Percentiles rank a stretch among this genome's conserved stretches.
These are phyloP conservation scores for Euborellia annulipes DNA, from an alignment of 1,140 invertebrate genomes.

Conservation along the genomic window DNA sequence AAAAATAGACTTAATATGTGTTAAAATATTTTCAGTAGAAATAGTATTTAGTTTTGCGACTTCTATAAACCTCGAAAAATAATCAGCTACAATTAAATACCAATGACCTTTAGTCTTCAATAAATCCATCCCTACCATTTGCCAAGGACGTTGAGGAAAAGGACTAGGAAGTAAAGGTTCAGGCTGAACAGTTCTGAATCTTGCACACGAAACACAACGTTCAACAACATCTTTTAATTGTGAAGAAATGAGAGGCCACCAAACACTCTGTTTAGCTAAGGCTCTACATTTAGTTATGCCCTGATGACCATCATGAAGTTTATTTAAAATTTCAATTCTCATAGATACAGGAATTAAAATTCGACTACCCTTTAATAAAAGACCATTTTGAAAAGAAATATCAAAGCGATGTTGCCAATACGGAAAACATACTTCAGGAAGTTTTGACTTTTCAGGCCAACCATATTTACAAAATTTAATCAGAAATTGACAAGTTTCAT, in stretches of 20 bases:
- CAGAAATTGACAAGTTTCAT: too few species aligned
- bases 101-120: not conserved
- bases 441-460: too few species aligned
- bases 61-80: conserved; percentile 1
- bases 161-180: not conserved
- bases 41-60: not conserved
- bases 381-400: not conserved
- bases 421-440: too few species aligned
- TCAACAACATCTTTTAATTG: not conserved
- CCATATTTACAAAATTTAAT: too few species aligned
- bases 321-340: not conserved
- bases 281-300: conserved; percentile 1
- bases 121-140: not conserved
- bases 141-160: not conserved
- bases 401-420: too few species aligned
- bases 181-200: not conserved
- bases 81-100: conserved; percentile 2
- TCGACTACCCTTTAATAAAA: not conserved
- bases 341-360: not conserved
- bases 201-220: not conserved
- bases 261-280: not conserved
- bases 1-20: too few species aligned
- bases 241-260: not conserved
- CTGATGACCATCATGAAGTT: conserved; percentile 3
- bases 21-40: too few species aligned